Conservation (phyloP, 1,140 invertebrate species). For the Mycetomoellerius zeteki region DNA sequence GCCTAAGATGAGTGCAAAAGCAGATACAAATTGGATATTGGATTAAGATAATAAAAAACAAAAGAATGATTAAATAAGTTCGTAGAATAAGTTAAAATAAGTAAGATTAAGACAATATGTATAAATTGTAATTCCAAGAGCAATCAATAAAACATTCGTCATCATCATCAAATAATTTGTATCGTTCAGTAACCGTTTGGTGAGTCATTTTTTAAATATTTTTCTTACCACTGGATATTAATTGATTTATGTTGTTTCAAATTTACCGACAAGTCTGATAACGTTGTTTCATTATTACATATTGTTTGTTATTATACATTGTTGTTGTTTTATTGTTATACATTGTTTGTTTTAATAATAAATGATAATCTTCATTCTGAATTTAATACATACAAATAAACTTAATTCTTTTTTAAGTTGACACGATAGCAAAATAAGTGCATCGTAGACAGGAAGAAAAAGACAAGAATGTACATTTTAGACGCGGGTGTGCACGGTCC, state of each 20-base stretch:
- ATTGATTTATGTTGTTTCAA: not conserved
- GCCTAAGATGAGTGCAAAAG: not conserved
- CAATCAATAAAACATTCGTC: not conserved
- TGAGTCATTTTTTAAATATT: not conserved
- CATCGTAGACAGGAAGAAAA: not conserved
- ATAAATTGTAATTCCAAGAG: not conserved
- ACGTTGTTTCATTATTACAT: not conserved
- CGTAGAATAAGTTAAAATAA: not conserved
- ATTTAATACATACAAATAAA: not conserved
- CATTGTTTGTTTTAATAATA: not conserved
- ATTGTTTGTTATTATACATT: too few species aligned
- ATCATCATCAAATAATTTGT: not conserved
- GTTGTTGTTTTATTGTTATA: not conserved
- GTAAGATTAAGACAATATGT: not conserved
- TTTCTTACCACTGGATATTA: not conserved
- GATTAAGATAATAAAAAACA: not conserved
- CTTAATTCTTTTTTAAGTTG: not conserved
- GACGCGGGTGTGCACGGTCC: slow-evolving; percentile 19
- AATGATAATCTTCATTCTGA: not conserved
- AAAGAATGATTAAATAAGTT: not conserved
- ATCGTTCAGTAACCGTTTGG: not conserved
- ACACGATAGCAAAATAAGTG: not conserved
- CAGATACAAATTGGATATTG: not conserved
- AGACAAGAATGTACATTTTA: not conserved
- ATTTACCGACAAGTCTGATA: not conserved